Conservation (phyloP, 2,113 vertebrate species). For the Noturus placidus region DNA sequence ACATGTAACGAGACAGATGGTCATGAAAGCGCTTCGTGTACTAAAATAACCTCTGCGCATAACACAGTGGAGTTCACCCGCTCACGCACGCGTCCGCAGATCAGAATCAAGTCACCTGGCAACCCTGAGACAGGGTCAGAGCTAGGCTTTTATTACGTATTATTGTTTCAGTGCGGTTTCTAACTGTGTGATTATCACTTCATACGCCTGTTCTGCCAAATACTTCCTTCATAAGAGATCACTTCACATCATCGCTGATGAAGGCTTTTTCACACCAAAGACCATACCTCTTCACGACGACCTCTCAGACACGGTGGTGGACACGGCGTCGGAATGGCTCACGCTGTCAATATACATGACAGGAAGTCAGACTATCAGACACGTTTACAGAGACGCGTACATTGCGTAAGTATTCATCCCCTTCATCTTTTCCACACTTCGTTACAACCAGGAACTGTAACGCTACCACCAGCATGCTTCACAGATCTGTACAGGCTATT, state of each 20-base stretch:
- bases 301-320: not conserved
- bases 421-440: not conserved
- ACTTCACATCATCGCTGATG: not conserved
- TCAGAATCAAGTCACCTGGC: constrained; percentile 2
- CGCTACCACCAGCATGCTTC: not conserved
- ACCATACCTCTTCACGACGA: not conserved
- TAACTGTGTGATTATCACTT: not conserved
- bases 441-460: not conserved
- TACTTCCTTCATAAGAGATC: not conserved
- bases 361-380: too few species aligned
- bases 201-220: not conserved
- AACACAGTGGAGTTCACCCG: too few species aligned
- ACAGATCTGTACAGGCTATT: not conserved
- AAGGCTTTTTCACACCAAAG: not conserved
- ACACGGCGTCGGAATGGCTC: too few species aligned
- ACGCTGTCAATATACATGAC: too few species aligned
- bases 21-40: too few species aligned
- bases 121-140: not conserved
- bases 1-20: constrained; percentile 4
- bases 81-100: not conserved
- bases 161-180: not conserved
- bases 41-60: not conserved
- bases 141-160: not conserved
- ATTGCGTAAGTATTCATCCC: not conserved
- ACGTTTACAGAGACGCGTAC: not conserved